These are phyloP conservation scores for Drosophila rufa DNA, from an alignment of 1,140 invertebrate species.

Conservation along the genomic window DNA sequence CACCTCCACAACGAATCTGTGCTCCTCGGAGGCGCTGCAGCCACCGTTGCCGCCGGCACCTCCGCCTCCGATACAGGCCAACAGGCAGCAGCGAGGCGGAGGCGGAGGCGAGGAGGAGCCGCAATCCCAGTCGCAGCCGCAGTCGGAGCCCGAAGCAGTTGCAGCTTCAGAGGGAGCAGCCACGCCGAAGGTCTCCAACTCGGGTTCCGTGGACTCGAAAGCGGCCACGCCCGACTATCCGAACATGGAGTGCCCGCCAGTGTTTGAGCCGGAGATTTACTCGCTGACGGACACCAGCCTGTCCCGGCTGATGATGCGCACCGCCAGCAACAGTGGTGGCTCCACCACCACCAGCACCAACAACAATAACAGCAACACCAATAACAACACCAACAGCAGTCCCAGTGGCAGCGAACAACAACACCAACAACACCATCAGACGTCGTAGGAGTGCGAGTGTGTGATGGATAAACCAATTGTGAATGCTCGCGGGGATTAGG, in stretches of 20 bases:
- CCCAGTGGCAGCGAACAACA: slow-evolving; percentile 64
- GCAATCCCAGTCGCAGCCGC: not conserved
- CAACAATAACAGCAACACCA: slow-evolving; percentile 52
- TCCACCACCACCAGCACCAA: slow-evolving; percentile 29
- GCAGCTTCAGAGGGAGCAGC: slow-evolving; percentile 22
- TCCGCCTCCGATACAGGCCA: slow-evolving; percentile 67
- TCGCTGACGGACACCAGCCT: slow-evolving; percentile 87
- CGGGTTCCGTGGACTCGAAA: slow-evolving; percentile 65
- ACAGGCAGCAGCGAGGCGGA: not conserved
- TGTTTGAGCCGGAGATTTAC: slow-evolving; percentile 93
- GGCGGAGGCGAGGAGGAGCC: slow-evolving; percentile 15
- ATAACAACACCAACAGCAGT: slow-evolving; percentile 58
- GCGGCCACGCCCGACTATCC: slow-evolving; percentile 88
- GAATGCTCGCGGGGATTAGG: slow-evolving; percentile 63
- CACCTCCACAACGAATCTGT: slow-evolving; percentile 67
- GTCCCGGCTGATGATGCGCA: slow-evolving; percentile 82
- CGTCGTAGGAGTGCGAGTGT: slow-evolving; percentile 48
- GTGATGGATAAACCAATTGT: slow-evolving; percentile 73
- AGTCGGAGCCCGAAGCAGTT: not conserved
- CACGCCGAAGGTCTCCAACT: slow-evolving; percentile 67
- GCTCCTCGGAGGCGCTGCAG: slow-evolving; percentile 77
- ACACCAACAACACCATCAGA: slow-evolving; percentile 58
- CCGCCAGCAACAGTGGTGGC: slow-evolving; percentile 49
- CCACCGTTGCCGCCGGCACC: slow-evolving; percentile 85
- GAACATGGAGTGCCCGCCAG: slow-evolving; percentile 92